Conservation (phyloP, 2,888 invertebrate genomes). For the Cyclophora punctaria region DNA sequence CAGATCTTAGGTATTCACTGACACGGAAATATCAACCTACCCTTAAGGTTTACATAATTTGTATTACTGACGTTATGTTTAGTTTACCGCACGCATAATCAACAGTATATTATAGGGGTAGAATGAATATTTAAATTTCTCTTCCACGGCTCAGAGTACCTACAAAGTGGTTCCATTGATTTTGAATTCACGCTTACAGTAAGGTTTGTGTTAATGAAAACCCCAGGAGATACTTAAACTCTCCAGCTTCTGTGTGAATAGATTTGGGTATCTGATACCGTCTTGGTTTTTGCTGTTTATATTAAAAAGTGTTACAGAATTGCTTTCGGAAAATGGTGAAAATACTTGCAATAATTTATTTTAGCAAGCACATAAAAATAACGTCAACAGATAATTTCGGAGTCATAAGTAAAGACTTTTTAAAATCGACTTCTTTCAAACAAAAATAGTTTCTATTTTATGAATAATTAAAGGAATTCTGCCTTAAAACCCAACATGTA, state of each 20-base stretch:
- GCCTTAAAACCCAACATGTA: no score
- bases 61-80: neutral
- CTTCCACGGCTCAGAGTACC: constrained; percentile 12
- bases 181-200: constrained; percentile 13
- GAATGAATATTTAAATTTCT: constrained; percentile 19
- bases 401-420: no score
- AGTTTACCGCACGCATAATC: constrained; percentile 8
- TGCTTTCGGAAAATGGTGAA: no score
- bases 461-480: no score
- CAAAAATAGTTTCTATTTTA: no score
- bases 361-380: no score
- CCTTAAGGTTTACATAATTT: constrained; percentile 1
- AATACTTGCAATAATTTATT: no score
- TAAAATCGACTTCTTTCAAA: no score
- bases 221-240: constrained; percentile 5
- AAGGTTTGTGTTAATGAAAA: constrained; percentile 1
- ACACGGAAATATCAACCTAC: constrained; percentile 12
- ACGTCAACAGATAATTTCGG: no score
- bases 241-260: constrained; percentile 11
- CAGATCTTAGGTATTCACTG: constrained; percentile 14
- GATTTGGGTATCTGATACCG: constrained; percentile 8
- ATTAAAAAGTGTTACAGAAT: no score
- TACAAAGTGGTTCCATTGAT: constrained; percentile 17
- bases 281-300: neutral
- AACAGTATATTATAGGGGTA: constrained; percentile 8